phyloP scores from a whole-genome alignment of 2,797 vertebrate genomes.

The Adrianichthys oophorus region DNA sequence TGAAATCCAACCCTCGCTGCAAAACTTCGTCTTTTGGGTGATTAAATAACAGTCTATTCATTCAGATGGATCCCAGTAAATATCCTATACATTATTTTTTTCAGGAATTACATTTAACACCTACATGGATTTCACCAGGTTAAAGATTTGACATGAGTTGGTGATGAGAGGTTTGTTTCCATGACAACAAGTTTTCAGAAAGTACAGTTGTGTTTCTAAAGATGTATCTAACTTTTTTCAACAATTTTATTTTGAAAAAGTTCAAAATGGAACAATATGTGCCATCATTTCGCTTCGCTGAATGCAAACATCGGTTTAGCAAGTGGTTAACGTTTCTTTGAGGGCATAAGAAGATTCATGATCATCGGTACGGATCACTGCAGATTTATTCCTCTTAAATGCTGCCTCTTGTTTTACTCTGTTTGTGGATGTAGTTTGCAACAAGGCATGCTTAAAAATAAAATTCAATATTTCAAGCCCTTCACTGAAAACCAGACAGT shows the following conservation, averaged over 20 bases:
- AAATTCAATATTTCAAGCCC: neutral
- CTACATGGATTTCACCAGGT: neutral
- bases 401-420: too few relatives aligned
- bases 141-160: neutral
- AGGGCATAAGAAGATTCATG: too few relatives aligned
- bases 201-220: neutral
- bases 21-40: neutral
- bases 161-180: neutral
- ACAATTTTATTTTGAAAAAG: too few relatives aligned
- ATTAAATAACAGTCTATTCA: conserved; percentile 19
- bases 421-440: too few relatives aligned
- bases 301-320: too few relatives aligned
- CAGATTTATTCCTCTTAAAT: too few relatives aligned
- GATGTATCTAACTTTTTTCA: neutral
- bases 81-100: conserved; percentile 6
- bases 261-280: too few relatives aligned
- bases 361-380: too few relatives aligned
- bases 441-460: neutral
- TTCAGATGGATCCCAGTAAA: conserved; percentile 17
- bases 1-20: conserved; percentile 11
- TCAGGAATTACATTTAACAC: neutral
- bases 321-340: too few relatives aligned
- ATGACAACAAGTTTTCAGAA: neutral
- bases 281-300: too few relatives aligned
- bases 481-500: too few relatives aligned